Evolutionary conservation across 2,113 vertebrate species (phyloP).

Genomic region (Stegastes partitus): DNA sequence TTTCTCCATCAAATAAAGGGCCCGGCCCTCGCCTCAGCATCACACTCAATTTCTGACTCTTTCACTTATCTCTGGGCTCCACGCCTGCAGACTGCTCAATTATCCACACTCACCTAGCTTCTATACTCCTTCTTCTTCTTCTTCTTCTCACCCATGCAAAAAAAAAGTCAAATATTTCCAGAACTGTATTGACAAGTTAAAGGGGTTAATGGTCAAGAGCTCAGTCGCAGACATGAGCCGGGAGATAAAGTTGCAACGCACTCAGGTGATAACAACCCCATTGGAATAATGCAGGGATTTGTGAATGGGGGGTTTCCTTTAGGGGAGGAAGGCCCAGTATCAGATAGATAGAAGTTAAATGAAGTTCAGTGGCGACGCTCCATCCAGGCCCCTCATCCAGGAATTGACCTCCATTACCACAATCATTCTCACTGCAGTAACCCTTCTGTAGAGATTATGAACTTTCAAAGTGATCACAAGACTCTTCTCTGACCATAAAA

Average conservation of each 20-base stretch:
- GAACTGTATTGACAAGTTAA: constrained; percentile 65
- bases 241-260: constrained; percentile 56
- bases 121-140: constrained; percentile 36
- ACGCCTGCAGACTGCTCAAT: constrained; percentile 76
- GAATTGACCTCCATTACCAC: constrained; percentile 64
- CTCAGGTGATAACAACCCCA: constrained; percentile 51
- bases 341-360: constrained; percentile 56
- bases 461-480: constrained; percentile 69
- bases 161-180: constrained; percentile 51
- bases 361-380: constrained; percentile 41
- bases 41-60: constrained; percentile 77
- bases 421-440: constrained; percentile 56
- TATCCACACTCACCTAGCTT: constrained; percentile 80
- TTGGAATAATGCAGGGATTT: constrained; percentile 61
- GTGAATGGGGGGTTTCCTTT: constrained; percentile 1
- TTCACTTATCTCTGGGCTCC: constrained; percentile 80
- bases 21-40: constrained; percentile 71
- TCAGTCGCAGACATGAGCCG: constrained; percentile 52
- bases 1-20: constrained; percentile 79
- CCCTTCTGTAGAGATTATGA: constrained; percentile 61
- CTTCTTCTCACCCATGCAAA: constrained; percentile 46
- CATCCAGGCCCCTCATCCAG: constrained; percentile 39
- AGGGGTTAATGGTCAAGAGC: constrained; percentile 69
- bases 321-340: constrained; percentile 6
- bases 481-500: constrained; percentile 63